Percentiles rank a stretch among this genome's conserved stretches.
Conservation (phyloP, 2,888 invertebrate species). For the Torymus texanus region DNA sequence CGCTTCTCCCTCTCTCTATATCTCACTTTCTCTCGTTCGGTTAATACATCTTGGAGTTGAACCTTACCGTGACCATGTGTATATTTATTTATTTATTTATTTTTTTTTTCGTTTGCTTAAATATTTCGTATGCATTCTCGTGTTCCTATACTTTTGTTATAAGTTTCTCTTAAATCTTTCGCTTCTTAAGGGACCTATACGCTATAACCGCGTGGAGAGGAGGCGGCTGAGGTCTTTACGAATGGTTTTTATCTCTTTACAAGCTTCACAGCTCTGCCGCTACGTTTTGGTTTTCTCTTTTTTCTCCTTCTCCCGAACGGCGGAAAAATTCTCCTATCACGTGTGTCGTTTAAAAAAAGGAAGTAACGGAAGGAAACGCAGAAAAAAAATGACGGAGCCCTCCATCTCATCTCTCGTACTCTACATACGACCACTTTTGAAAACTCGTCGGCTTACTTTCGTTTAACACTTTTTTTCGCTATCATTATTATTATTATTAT, state of each 20-base stretch:
- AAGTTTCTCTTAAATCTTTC: neutral
- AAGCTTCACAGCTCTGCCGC: neutral
- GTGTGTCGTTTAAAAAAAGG: neutral
- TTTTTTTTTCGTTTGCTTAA: slow-evolving; percentile 31
- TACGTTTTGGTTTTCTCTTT: slow-evolving; percentile 12
- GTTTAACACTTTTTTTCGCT: neutral
- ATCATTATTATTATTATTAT: no score
- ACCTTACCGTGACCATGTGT: slow-evolving; percentile 68
- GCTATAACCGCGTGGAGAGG: no score
- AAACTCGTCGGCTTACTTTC: slow-evolving; percentile 41
- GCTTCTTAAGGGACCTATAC: slow-evolving; percentile 10
- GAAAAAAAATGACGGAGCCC: slow-evolving; percentile 6
- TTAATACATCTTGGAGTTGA: slow-evolving; percentile 66
- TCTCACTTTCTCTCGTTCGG: slow-evolving; percentile 7
- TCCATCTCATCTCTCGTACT: neutral
- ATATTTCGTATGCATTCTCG: slow-evolving; percentile 58
- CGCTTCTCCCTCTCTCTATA: no score
- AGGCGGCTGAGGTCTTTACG: neutral
- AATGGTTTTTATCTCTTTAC: neutral
- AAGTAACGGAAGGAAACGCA: neutral
- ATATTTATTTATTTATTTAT: no score
- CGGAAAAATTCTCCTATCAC: neutral
- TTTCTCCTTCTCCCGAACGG: neutral
- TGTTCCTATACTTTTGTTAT: slow-evolving; percentile 12
- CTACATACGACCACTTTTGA: slow-evolving; percentile 4